phyloP scores from a whole-genome alignment of 2,113 vertebrate species.

The Athene cunicularia region DNA sequence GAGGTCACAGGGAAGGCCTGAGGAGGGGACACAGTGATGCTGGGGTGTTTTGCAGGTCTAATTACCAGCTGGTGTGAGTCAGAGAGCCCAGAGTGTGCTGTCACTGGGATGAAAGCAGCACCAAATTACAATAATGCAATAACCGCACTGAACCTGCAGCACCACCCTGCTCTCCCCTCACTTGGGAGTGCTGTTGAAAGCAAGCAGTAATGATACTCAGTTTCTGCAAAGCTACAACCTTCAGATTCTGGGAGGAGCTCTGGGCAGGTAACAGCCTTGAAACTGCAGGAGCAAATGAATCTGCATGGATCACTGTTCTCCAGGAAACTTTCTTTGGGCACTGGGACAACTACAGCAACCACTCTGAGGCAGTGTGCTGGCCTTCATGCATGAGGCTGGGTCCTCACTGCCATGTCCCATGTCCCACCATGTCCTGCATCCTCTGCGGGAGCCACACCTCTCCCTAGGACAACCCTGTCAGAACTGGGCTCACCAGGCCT shows the following conservation, averaged over 20 bases:
- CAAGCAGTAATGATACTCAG: not conserved
- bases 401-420: not conserved
- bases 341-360: not conserved
- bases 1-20: not conserved
- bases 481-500: not conserved
- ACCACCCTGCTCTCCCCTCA: not conserved
- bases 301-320: not conserved
- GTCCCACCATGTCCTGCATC: not conserved
- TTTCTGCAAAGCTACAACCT: not conserved
- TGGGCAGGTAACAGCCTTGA: not conserved
- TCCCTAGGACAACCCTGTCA: not conserved
- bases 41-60: not conserved
- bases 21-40: not conserved
- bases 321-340: not conserved
- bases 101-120: not conserved
- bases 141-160: not conserved
- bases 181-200: not conserved
- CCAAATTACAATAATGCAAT: not conserved
- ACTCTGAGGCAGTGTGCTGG: not conserved
- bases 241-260: not conserved
- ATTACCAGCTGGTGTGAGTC: not conserved
- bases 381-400: not conserved
- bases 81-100: not conserved
- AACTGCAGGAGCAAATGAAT: not conserved
- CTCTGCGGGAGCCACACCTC: not conserved